Base-by-base conservation (phyloP, 2,888 invertebrate genomes). In the Oasisia sp. region DNA sequence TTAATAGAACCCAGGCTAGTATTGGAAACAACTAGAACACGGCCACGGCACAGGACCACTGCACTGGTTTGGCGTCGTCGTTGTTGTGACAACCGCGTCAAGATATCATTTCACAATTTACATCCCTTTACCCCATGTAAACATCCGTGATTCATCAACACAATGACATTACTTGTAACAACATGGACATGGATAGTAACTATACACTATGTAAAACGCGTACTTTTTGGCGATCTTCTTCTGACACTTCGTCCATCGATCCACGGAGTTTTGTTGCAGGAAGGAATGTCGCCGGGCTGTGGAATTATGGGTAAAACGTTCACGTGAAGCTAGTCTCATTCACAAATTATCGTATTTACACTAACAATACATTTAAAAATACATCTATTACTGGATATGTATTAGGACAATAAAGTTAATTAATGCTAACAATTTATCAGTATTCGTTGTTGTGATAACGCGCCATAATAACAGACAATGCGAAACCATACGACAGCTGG, bases 71-170 rank as follows among this genome's bases (percentile, higher is more conserved):
- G n/a, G 74, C 74, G 74, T 74, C 74, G 74, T 27, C 74, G 74
- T 74, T 74, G 74, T 74, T 74, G 74, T 74, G 74, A 74, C 74
- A 74, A 74, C 74, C 74, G 74, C 74, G 74, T 74, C 74, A 74
- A 27, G 74, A 74, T 27, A 50, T 50, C 27, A 74, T 74, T 74
- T 74, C 74, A 19, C n/a, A 74, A 74, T 19, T 19, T 8, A 14
- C 74, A 74, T 27, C 74, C 0, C 2, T 19, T 74, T 74, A 74
- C 14, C 2, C 74, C 19, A n/a, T 74, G 27, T 19, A 74, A 74
- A 19, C 27, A 74, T 74, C 27, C 7, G 19, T 74, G 74, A 74
- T 74, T 74, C 5, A 74, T 27, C 7, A 27, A 74, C 74, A 74
- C 74, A 19, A 27, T 19, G 27, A 74, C 27, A 74, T 74, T 27